A percentile compares a stretch with the other conserved stretches of the same genome.
phyloP scores from a whole-genome alignment of 2,888 invertebrate species.

The Allophyes oxyacanthae region DNA sequence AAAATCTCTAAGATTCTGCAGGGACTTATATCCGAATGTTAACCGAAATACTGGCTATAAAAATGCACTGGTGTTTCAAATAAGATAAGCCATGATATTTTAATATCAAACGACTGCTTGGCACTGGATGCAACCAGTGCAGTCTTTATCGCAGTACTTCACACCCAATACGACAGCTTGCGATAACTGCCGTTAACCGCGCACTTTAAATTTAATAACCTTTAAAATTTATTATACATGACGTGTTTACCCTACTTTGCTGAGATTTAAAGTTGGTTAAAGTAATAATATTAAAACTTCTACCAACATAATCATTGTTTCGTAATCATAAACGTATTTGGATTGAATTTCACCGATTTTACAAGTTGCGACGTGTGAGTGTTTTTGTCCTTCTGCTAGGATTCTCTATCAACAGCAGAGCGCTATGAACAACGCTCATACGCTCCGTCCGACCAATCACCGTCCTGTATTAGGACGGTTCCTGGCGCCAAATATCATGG shows the following conservation, averaged over 20 bases:
- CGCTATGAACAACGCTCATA: no score
- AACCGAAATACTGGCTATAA: not conserved
- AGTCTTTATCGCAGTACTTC: slow-evolving; percentile 15
- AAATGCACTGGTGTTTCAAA: slow-evolving; percentile 12
- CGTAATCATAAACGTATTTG: no score
- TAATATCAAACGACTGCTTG: slow-evolving; percentile 6
- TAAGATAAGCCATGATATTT: slow-evolving; percentile 23
- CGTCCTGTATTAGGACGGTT: no score
- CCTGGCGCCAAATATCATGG: no score
- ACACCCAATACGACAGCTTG: slow-evolving; percentile 22
- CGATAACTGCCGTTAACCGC: slow-evolving; percentile 7
- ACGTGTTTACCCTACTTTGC: not conserved
- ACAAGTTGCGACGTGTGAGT: no score
- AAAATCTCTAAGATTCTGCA: no score
- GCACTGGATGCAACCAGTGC: slow-evolving; percentile 3
- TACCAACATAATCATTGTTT: not conserved
- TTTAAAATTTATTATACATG: slow-evolving; percentile 4
- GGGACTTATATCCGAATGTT: slow-evolving; percentile 7
- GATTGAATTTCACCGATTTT: no score
- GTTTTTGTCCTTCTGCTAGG: no score
- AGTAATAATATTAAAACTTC: slow-evolving; percentile 5
- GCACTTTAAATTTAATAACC: slow-evolving; percentile 17
- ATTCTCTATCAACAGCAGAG: no score
- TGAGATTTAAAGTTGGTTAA: not conserved
- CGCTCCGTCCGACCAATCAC: no score